A percentile compares a stretch with the other conserved stretches of the same genome.
Evolutionary conservation across 1,140 invertebrate genomes (phyloP).

Genomic region (Asbolus verrucosus): DNA sequence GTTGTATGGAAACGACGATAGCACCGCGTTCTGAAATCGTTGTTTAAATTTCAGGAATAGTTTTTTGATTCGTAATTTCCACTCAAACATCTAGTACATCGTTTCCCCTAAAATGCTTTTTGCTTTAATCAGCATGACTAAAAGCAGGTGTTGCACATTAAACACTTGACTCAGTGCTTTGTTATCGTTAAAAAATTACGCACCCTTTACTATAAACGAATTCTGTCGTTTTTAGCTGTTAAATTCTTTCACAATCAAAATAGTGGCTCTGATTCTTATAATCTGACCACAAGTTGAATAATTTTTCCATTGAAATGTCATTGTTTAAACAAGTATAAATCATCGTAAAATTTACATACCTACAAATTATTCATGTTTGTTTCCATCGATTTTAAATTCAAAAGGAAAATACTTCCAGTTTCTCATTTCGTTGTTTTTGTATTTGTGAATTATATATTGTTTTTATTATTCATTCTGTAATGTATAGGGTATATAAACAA

Average conservation of each 20-base stretch:
- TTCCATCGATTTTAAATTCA: background rate
- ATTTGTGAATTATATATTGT: too few species aligned
- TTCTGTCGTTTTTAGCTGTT: background rate
- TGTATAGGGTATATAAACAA: background rate
- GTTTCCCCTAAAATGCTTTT: conserved; percentile 7
- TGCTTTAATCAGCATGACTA: conserved; percentile 26
- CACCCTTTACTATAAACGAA: conserved; percentile 20
- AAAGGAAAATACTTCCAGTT: background rate
- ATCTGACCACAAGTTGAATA: conserved; percentile 23
- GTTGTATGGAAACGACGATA: too few species aligned
- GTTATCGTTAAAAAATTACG: conserved; percentile 23
- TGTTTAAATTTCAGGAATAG: too few species aligned
- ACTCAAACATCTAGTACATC: background rate
- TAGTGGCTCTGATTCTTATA: background rate
- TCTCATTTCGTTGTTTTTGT: too few species aligned
- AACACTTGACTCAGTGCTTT: conserved; percentile 28
- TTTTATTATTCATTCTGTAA: background rate
- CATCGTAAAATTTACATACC: conserved; percentile 24
- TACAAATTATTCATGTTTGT: conserved; percentile 16
- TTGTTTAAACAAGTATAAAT: conserved; percentile 26
- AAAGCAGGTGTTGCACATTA: conserved; percentile 31
- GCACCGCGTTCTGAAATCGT: too few species aligned
- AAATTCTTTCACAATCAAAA: too few species aligned
- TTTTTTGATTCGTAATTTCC: conserved; percentile 11
- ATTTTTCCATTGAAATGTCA: conserved; percentile 33